These are phyloP conservation scores for Stegophylla sp. DNA, from an alignment of 2,888 invertebrate genomes.

Conservation along the genomic window DNA sequence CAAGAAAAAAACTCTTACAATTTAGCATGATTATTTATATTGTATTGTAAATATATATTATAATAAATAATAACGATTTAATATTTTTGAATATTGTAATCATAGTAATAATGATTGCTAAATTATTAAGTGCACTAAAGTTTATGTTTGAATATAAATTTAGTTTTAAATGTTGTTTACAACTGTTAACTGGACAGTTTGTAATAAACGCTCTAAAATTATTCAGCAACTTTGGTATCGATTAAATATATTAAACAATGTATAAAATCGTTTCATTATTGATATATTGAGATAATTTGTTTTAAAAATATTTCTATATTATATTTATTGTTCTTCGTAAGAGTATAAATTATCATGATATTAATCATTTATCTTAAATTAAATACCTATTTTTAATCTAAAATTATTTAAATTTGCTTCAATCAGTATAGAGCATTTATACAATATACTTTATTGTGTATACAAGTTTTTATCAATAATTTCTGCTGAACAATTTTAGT, in stretches of 20 bases:
- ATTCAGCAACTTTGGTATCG: constrained; percentile 14
- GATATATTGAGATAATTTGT: constrained; percentile 16
- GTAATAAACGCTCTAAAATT: constrained; percentile 46
- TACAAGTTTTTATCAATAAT: constrained; percentile 25
- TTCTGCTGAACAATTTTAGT: constrained; percentile 53
- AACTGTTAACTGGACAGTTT: constrained; percentile 52
- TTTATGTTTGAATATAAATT: constrained; percentile 11
- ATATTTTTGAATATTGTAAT: constrained; percentile 46
- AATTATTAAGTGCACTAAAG: constrained; percentile 41
- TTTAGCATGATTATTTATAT: constrained; percentile 48
- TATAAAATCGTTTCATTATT: constrained; percentile 24
- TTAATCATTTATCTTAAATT: constrained; percentile 35
- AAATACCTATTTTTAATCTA: constrained; percentile 25
- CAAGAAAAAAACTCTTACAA: constrained; percentile 43
- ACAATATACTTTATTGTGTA: constrained; percentile 15
- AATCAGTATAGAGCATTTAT: constrained; percentile 21
- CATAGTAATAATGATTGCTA: constrained; percentile 40
- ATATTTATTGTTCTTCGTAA: constrained; percentile 34
- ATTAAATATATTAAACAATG: constrained; percentile 8
- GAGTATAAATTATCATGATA: constrained; percentile 17
- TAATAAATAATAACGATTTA: constrained; percentile 36
- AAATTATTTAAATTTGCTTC: constrained; percentile 39
- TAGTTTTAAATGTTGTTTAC: constrained; percentile 30
- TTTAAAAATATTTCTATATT: constrained; percentile 11
- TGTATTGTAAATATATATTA: constrained; percentile 54